A percentile compares a stretch with the other conserved stretches of the same genome.
Evolutionary conservation across 1,140 invertebrate genomes (phyloP).

Genomic region (Tribolium madens): DNA sequence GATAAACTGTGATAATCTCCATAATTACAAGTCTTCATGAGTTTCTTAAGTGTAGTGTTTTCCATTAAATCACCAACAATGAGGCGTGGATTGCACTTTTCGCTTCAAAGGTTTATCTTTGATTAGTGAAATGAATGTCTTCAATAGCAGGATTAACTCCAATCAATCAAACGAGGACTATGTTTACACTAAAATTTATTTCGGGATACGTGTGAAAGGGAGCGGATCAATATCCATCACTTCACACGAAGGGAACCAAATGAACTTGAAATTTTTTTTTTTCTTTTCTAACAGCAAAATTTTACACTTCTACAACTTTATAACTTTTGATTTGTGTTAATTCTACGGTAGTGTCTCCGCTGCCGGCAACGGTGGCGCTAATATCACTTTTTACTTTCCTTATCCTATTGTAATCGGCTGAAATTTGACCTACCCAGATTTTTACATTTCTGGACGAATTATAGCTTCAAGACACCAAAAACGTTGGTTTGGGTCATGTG

Average conservation of each 20-base stretch:
- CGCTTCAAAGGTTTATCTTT: neutral
- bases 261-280: too few species aligned
- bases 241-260: neutral
- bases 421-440: too few species aligned
- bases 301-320: too few species aligned
- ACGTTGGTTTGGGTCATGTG: too few species aligned
- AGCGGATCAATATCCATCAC: neutral
- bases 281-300: too few species aligned
- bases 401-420: too few species aligned
- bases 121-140: conserved; percentile 8
- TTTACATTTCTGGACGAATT: too few species aligned
- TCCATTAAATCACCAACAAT: neutral
- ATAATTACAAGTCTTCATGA: neutral
- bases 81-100: conserved; percentile 1
- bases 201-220: neutral
- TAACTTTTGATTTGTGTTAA: too few species aligned
- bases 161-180: neutral
- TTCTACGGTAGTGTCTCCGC: too few species aligned
- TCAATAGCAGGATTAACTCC: neutral
- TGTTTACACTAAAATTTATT: neutral
- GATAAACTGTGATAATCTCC: neutral
- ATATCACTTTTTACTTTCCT: too few species aligned
- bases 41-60: neutral
- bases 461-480: too few species aligned
- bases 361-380: too few species aligned